Evolutionary conservation across 2,888 invertebrate genomes (phyloP).

Genomic region (Pachydiplax longipennis): DNA sequence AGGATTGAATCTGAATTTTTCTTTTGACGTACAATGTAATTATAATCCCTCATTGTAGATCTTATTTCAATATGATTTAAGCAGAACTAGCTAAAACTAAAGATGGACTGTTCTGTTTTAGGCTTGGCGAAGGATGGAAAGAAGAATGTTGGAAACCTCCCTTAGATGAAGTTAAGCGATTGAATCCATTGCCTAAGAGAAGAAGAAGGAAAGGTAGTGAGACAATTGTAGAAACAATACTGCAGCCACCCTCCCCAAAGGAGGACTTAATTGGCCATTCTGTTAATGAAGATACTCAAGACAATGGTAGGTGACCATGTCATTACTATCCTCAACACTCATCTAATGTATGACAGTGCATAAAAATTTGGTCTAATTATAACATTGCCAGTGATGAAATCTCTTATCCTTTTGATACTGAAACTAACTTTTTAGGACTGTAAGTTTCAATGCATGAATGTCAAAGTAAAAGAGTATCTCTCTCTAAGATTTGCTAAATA

Average conservation of each 20-base stretch:
- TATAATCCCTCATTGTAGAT: neutral
- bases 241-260: neutral
- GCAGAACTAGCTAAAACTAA: no score
- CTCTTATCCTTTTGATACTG: neutral
- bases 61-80: neutral
- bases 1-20: no score
- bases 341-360: no score
- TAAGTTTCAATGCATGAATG: neutral
- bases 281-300: neutral
- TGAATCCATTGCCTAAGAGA: slow-evolving; percentile 6
- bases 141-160: slow-evolving; percentile 63
- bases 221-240: neutral
- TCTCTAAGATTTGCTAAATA: no score
- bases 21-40: no score
- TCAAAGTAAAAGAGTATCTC: neutral
- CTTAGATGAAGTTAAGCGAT: slow-evolving; percentile 58
- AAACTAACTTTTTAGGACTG: no score
- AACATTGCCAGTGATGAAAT: neutral
- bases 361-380: neutral
- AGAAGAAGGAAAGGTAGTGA: slow-evolving; percentile 10
- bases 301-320: neutral
- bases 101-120: slow-evolving; percentile 53
- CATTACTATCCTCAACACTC: neutral
- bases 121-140: slow-evolving; percentile 64
- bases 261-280: neutral